Conservation (phyloP, 2,797 vertebrate genomes). For the Acanthopagrus latus region DNA sequence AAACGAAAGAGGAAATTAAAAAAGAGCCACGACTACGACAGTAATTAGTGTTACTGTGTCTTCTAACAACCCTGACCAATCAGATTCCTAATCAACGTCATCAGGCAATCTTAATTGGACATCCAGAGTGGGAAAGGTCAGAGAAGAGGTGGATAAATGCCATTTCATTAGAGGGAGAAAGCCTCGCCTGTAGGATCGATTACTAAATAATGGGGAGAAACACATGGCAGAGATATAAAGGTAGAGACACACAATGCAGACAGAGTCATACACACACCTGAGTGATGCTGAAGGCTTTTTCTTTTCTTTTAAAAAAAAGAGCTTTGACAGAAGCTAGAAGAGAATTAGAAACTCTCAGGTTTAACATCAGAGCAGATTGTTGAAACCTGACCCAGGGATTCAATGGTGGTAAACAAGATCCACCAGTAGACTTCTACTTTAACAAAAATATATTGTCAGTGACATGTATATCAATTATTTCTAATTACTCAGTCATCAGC, state of each 20-base stretch:
- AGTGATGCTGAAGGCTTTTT: neutral
- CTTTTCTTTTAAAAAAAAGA: neutral
- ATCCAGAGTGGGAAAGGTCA: slow-evolving; percentile 82
- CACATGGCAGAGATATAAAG: slow-evolving; percentile 26
- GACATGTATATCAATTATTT: neutral
- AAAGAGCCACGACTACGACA: slow-evolving; percentile 15
- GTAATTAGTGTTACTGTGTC: slow-evolving; percentile 63
- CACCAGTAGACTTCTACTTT: slow-evolving; percentile 4
- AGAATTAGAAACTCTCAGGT: slow-evolving; percentile 1
- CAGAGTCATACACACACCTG: neutral
- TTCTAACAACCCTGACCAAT: slow-evolving; percentile 64
- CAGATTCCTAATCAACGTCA: slow-evolving; percentile 73
- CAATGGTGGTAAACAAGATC: slow-evolving; percentile 9
- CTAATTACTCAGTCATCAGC: neutral
- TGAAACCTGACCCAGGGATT: neutral
- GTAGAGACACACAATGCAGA: slow-evolving; percentile 9
- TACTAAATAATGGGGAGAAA: slow-evolving; percentile 69
- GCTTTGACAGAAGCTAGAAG: slow-evolving; percentile 12
- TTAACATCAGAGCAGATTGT: slow-evolving; percentile 1
- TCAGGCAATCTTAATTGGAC: slow-evolving; percentile 77
- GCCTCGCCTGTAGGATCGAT: slow-evolving; percentile 66
- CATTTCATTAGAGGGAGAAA: slow-evolving; percentile 83
- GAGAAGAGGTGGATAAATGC: slow-evolving; percentile 80
- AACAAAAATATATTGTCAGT: neutral
- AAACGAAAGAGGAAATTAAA: slow-evolving; percentile 47